Evolutionary conservation across 1,140 invertebrate species (phyloP).

Genomic region (Vanessa tameamea): DNA sequence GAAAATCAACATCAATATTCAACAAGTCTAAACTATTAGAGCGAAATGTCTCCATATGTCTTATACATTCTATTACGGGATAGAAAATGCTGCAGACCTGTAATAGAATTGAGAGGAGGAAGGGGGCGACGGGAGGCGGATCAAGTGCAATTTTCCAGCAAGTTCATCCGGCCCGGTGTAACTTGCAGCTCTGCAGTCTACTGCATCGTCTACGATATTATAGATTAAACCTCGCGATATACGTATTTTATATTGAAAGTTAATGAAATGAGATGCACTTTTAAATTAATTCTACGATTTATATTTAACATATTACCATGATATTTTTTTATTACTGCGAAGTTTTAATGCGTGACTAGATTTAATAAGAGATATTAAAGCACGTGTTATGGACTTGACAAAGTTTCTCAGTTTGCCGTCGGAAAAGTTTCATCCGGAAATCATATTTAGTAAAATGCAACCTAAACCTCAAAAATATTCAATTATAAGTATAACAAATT

Average conservation of each 20-base stretch:
- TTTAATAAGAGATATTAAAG: too few species aligned
- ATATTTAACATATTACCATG: not conserved
- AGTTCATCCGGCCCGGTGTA: constrained; percentile 51
- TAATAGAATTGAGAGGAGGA: constrained; percentile 45
- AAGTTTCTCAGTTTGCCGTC: too few species aligned
- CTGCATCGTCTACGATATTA: constrained; percentile 13
- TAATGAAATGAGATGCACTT: not conserved
- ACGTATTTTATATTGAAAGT: constrained; percentile 12
- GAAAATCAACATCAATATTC: not conserved
- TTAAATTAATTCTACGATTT: not conserved
- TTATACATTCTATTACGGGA: constrained; percentile 26
- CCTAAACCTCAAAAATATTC: not conserved
- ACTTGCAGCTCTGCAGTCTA: constrained; percentile 36
- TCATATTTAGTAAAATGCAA: too few species aligned
- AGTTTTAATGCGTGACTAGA: too few species aligned
- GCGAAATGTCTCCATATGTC: not conserved
- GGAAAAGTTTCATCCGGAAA: too few species aligned
- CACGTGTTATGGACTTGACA: too few species aligned
- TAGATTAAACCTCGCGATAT: constrained; percentile 15
- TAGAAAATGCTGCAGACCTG: constrained; percentile 38
- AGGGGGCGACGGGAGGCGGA: constrained; percentile 43
- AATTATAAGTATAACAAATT: not conserved
- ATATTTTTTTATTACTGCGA: not conserved
- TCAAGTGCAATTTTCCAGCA: constrained; percentile 71
- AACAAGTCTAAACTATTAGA: constrained; percentile 7